Evolutionary conservation across 2,113 vertebrate species (phyloP).

Genomic region (Lethenteron camtschaticum): DNA sequence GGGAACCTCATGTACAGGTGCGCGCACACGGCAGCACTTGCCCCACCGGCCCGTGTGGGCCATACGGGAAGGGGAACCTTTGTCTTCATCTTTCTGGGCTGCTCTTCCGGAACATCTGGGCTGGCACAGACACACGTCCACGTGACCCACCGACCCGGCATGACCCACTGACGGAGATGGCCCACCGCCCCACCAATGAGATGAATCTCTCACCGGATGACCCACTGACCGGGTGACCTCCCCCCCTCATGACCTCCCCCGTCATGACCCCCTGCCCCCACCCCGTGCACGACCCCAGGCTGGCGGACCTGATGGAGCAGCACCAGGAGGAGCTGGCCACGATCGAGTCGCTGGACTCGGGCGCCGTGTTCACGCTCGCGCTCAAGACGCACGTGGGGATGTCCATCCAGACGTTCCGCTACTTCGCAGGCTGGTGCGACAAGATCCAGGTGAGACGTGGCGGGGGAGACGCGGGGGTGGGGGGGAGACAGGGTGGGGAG

Average conservation of each 20-base stretch:
- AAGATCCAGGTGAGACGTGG: conserved; percentile 30
- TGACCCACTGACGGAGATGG: no score
- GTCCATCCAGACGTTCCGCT: conserved; percentile 45
- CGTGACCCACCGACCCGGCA: no score
- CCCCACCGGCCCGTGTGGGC: neutral
- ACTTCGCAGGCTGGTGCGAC: conserved; percentile 46
- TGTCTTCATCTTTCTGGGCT: neutral
- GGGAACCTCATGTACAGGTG: conserved; percentile 36
- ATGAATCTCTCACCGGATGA: no score
- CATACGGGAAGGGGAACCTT: neutral
- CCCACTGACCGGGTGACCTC: no score
- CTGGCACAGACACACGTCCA: no score
- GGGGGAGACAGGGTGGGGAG: neutral
- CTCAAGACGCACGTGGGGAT: conserved; percentile 44
- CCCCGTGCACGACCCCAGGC: conserved; percentile 14
- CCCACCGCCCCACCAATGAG: no score
- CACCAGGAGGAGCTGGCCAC: conserved; percentile 43
- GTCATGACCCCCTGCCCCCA: no score
- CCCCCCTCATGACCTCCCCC: no score
- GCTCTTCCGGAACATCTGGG: no score
- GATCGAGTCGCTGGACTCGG: conserved; percentile 37
- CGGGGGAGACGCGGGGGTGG: neutral
- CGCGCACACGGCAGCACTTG: neutral
- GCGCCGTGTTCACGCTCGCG: conserved; percentile 40
- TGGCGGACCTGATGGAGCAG: conserved; percentile 41